Percentiles rank a stretch among this genome's conserved stretches.
Evolutionary conservation across 1,140 invertebrate genomes (phyloP).

Genomic region (Patella vulgata): DNA sequence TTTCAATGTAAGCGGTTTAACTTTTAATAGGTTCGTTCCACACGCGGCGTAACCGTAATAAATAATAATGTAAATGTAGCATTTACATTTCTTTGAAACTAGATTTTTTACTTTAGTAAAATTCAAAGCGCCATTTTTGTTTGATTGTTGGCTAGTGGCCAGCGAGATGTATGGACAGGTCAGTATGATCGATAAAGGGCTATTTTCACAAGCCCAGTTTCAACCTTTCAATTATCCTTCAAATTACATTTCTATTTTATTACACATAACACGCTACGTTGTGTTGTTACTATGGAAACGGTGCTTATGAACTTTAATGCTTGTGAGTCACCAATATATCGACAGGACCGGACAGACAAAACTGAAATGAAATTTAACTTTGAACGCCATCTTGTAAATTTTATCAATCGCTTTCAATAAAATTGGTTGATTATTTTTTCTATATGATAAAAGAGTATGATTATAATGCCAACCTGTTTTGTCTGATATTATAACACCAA

Average conservation of each 20-base stretch:
- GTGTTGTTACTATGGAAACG: slow-evolving; percentile 36
- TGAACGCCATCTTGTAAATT: no score
- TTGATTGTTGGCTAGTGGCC: background rate
- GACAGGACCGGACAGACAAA: background rate
- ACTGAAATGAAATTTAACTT: background rate
- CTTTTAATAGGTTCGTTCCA: no score
- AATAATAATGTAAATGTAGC: slow-evolving; percentile 1
- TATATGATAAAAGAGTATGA: no score
- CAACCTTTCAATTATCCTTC: slow-evolving; percentile 42
- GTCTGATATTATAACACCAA: no score
- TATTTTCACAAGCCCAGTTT: slow-evolving; percentile 35
- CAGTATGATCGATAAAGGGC: slow-evolving; percentile 14
- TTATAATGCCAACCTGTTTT: no score
- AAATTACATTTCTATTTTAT: slow-evolving; percentile 46
- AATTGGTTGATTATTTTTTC: no score
- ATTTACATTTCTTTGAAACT: slow-evolving; percentile 4
- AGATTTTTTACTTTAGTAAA: background rate
- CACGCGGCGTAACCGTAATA: no score
- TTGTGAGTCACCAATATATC: slow-evolving; percentile 18
- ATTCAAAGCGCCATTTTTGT: slow-evolving; percentile 10
- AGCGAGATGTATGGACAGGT: slow-evolving; percentile 5
- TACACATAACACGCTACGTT: slow-evolving; percentile 38
- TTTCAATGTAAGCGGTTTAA: no score
- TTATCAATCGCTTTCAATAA: no score
- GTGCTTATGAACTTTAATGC: slow-evolving; percentile 42